phyloP scores from a whole-genome alignment of 1,140 invertebrate genomes.

The Adelges cooleyi region DNA sequence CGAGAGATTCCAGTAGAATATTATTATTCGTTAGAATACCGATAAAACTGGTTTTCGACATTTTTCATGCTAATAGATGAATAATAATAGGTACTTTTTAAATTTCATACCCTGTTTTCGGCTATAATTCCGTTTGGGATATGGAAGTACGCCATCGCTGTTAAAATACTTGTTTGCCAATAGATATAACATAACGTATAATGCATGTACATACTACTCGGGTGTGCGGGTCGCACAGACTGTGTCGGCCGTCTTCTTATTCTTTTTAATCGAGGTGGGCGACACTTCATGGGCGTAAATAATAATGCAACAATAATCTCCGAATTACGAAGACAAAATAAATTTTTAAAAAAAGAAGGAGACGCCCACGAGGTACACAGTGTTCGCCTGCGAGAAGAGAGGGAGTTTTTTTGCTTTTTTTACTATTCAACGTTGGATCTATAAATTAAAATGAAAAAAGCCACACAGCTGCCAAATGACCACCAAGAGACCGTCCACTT shows the following conservation, averaged over 20 bases:
- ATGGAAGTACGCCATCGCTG: too few species aligned
- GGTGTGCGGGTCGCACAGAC: too few species aligned
- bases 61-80: too few species aligned
- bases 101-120: too few species aligned
- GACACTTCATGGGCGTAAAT: slow-evolving; percentile 16
- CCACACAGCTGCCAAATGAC: slow-evolving; percentile 13
- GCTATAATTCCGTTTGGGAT: too few species aligned
- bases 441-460: slow-evolving; percentile 20
- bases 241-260: too few species aligned
- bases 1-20: too few species aligned
- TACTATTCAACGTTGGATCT: slow-evolving; percentile 8
- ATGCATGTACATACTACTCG: too few species aligned
- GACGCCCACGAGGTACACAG: slow-evolving; percentile 9
- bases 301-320: slow-evolving; percentile 26
- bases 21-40: too few species aligned
- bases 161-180: slow-evolving; percentile 11
- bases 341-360: slow-evolving; percentile 16
- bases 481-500: neutral
- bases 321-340: slow-evolving; percentile 28
- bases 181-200: too few species aligned
- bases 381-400: neutral
- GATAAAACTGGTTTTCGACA: too few species aligned
- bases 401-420: neutral
- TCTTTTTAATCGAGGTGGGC: slow-evolving; percentile 23
- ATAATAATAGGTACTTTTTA: too few species aligned